Evolutionary conservation across 2,888 invertebrate species (phyloP).

Genomic region (Drosophila multiciliata): DNA sequence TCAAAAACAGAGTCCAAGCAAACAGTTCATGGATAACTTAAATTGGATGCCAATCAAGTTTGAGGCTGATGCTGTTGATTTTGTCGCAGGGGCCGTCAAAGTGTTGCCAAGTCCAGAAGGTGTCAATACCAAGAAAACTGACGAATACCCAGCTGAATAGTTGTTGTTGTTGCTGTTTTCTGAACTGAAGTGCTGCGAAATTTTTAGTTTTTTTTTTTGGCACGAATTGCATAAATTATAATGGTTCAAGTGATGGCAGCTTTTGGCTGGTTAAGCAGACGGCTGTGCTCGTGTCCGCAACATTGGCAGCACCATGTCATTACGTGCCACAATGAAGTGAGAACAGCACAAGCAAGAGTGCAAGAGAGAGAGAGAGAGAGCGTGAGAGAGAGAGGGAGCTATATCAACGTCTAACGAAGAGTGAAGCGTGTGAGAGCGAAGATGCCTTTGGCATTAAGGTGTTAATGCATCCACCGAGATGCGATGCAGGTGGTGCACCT

Average conservation of each 20-base stretch:
- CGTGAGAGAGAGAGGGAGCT: not conserved
- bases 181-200: constrained; percentile 52
- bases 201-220: constrained; percentile 64
- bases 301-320: constrained; percentile 76
- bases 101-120: constrained; percentile 1
- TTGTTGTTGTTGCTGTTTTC: constrained; percentile 19
- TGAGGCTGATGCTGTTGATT: not conserved
- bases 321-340: constrained; percentile 61
- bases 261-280: constrained; percentile 18
- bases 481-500: constrained; percentile 35
- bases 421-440: constrained; percentile 42
- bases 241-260: constrained; percentile 26
- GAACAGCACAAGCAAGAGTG: constrained; percentile 12
- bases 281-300: constrained; percentile 52
- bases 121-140: constrained; percentile 10
- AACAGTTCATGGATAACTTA: not conserved
- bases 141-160: constrained; percentile 37
- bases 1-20: not conserved
- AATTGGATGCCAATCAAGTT: not conserved
- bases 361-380: not conserved
- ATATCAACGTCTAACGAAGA: constrained; percentile 9
- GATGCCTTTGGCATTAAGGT: constrained; percentile 53
- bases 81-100: not conserved
- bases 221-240: constrained; percentile 51
- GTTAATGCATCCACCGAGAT: constrained; percentile 58